Conservation (phyloP, 2,113 vertebrate species). For the Hyla sarda region DNA sequence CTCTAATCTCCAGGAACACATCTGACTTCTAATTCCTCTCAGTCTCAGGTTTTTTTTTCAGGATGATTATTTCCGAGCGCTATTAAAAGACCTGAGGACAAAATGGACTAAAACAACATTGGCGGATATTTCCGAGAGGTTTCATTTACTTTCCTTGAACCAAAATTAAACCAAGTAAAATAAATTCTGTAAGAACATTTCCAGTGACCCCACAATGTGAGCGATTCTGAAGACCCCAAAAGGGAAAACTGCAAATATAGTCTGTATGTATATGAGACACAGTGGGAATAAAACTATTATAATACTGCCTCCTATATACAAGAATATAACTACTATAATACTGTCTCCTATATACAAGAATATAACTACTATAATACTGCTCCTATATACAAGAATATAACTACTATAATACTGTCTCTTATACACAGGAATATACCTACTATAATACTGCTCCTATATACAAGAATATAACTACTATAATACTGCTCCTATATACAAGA, state of each 20-base stretch:
- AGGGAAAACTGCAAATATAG: background rate
- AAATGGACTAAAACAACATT: constrained; percentile 49
- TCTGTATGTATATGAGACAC: too few relatives aligned
- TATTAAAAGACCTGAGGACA: constrained; percentile 57
- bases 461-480: background rate
- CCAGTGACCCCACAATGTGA: background rate
- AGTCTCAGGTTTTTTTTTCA: background rate
- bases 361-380: constrained; percentile 2
- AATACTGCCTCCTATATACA: background rate
- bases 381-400: too few relatives aligned
- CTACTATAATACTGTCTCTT: too few relatives aligned
- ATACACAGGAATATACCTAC: too few relatives aligned
- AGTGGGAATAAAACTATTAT: background rate
- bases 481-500: background rate
- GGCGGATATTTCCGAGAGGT: constrained; percentile 33
- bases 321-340: background rate
- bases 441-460: background rate
- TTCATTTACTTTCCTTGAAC: background rate
- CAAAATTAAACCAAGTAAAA: constrained; percentile 1
- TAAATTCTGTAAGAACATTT: background rate
- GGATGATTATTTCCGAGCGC: constrained; percentile 61
- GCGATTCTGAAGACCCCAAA: background rate
- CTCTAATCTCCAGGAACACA: constrained; percentile 28
- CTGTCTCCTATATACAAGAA: background rate
- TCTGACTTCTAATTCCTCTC: background rate